Base-by-base conservation (phyloP, 2,797 vertebrate genomes). In the Oophaga sylvatica region DNA sequence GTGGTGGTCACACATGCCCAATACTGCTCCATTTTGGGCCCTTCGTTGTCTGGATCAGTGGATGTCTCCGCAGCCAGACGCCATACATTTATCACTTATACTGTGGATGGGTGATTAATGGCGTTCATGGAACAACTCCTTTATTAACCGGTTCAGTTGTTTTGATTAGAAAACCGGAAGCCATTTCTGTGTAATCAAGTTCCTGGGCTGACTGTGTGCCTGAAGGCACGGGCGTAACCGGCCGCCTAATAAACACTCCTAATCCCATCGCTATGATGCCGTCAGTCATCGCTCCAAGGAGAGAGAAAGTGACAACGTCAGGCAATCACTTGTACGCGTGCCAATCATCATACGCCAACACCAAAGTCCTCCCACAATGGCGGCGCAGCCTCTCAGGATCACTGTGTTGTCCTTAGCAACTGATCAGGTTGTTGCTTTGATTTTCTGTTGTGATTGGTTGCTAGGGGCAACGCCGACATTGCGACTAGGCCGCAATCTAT, bases 141-240 rank as follows among this genome's bases (percentile, higher is more conserved):
- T 70, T 31, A 57, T 6, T 57, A 83, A 83, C 29, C 26, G 70
- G 56, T 26, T 77, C 2, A 15, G 20, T 59, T 48, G 57, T 81
- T 73, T 57, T 62, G 65, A 53, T 56, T 65, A 70, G 29, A 70
- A 45, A 19, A 20, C 67, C 1, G 60, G 45, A 79, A 68, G 56
- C 53, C 10, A 16, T 7, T 41, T 62, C 20, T 80, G 20, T 11
- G 20, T 70, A 70, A 29, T 16, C 0, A 79, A 22, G 20, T 76
- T 26, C 81, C 16, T 12, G 31, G 56, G 86, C 59, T 59, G 60
- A 75, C 56, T 82, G 67, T 35, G 19, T 57, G 22, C 80, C 86
- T 76, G 68, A 68, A 82, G 85, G 85, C 80, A 17, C 7, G 45
- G 86, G 86, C 31, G 80, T 13, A 67, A 57, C 19, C 80, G 13